Base-by-base conservation (phyloP, 2,797 vertebrate genomes). In the Periparus ater region DNA sequence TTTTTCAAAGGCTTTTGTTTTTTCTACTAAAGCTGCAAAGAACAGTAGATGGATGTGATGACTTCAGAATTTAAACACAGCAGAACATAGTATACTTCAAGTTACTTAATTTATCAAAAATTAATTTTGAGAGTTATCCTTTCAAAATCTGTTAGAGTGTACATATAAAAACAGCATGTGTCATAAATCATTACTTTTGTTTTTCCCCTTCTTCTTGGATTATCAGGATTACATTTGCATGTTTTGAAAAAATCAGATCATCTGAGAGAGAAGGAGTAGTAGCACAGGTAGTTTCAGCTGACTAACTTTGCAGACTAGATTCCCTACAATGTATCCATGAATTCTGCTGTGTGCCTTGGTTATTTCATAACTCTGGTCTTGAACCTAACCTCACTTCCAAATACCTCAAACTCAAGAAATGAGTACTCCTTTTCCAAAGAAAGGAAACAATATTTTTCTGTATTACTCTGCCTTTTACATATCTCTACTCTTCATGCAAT, bases 341-440 rank as follows among this genome's bases (percentile, higher is more conserved):
- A 70, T 7, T 85, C 17, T n/a, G 17, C 60, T 44, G 16, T 40
- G 42, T 7, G 40, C 15, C 66, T 63, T 42, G 60, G 40, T 85
- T 74, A 80, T 79, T 89, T 50, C 27, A 53, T 77, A 82, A 16
- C 65, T 61, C 42, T 36, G 50, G 16, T 67, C 68, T 87, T 47
- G 44, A 91, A 73, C 40, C 13, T 44, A 57, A 44, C 62, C 48
- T 89, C 53, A 76, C 34, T 85, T 94, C 61, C 81, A 93, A 87
- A 89, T 16, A 63, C n/a, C 78, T 63, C 38, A 25, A 82, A 60
- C 36, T 92, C 11, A 4, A 91, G 81, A 95, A 95, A 96, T 79
- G 71, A 96, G 53, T 85, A 85, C 18, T 70, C 57, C 40, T 53
- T 48, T 93, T 94, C 74, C 89, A 82, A 91, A 76, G 89, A 96